Base-by-base conservation (phyloP, 2,797 vertebrate species). In the Myotis daubentonii region DNA sequence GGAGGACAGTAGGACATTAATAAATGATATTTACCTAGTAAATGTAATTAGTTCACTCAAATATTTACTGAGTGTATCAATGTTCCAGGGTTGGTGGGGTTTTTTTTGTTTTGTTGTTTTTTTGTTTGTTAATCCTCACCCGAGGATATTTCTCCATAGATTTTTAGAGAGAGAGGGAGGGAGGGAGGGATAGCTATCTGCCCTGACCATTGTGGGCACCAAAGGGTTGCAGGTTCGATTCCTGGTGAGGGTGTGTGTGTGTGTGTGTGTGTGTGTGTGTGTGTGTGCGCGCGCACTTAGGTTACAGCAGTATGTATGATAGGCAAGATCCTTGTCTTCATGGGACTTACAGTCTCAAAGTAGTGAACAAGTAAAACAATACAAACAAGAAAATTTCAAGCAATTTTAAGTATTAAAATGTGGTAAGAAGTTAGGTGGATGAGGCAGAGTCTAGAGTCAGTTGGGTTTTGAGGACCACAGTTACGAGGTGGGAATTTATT, bases 41-140 rank as follows among this genome's bases (percentile, higher is more conserved):
- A 93, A 57, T 60, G 51, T 30, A 44, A 71, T 76, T 79, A 79
- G 57, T 75, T 96, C 47, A 49, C n/a, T 89, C 38, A 93, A 89
- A 53, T 80, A 79, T 76, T 89, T 62, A 90, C 19, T 62, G 72
- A 60, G 41, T 49, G 33, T 62, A 38, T 47, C 36, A 20, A 11
- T 71, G 7, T 79, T 75, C 57, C 12, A 47, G 8, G 57, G 28
- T 30, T 62, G 6, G 8, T 49, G 12, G 44, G 41, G 9, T 2
- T n/a, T 70, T 87, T 44, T 65, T 65, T 62, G 13, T 57, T 62
- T 30, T 62, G 28, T 62, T 30, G 28, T 60, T 60, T 28, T 60
- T 55, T 55, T 62, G 28, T 16, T 62, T 62, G 60, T 62, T 62
- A 62, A 30, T 62, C 60, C 60, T 62, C 28, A 62, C 13, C 60